Conservation (phyloP, 2,888 invertebrate genomes). For the Plagodis dolabraria region DNA sequence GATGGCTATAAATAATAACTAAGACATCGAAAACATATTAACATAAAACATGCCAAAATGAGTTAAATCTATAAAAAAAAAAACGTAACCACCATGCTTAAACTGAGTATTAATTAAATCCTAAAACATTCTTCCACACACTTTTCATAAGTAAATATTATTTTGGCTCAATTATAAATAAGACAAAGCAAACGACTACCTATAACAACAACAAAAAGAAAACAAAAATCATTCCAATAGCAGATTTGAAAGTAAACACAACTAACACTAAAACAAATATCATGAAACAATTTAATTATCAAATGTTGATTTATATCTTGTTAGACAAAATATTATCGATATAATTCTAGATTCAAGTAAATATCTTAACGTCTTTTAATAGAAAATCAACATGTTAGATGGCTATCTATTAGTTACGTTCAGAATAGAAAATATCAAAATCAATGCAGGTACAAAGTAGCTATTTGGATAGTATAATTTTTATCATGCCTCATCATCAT, state of each 20-base stretch:
- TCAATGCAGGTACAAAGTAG: too few species aligned
- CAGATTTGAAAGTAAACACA: not conserved
- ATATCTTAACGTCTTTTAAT: too few species aligned
- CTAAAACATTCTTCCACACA: conserved; percentile 35
- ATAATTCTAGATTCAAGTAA: too few species aligned
- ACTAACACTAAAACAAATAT: too few species aligned
- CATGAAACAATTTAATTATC: too few species aligned
- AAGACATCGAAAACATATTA: conserved; percentile 46
- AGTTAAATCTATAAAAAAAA: conserved; percentile 27
- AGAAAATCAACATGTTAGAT: too few species aligned
- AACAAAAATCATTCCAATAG: conserved; percentile 12
- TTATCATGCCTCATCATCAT: too few species aligned
- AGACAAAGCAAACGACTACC: conserved; percentile 44
- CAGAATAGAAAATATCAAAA: too few species aligned
- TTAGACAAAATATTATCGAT: too few species aligned
- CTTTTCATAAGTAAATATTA: conserved; percentile 40
- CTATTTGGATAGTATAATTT: too few species aligned
- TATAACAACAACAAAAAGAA: conserved; percentile 37
- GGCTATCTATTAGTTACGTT: too few species aligned
- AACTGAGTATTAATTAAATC: conserved; percentile 30
- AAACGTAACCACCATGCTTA: conserved; percentile 36
- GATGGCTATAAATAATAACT: conserved; percentile 31
- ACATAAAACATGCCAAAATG: conserved; percentile 38
- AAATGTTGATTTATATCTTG: too few species aligned
- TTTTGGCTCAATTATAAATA: conserved; percentile 25